Evolutionary conservation across 2,888 invertebrate genomes (phyloP), one percentile per base, ranked within the genome.

Genomic region (Elegia similella): DNA sequence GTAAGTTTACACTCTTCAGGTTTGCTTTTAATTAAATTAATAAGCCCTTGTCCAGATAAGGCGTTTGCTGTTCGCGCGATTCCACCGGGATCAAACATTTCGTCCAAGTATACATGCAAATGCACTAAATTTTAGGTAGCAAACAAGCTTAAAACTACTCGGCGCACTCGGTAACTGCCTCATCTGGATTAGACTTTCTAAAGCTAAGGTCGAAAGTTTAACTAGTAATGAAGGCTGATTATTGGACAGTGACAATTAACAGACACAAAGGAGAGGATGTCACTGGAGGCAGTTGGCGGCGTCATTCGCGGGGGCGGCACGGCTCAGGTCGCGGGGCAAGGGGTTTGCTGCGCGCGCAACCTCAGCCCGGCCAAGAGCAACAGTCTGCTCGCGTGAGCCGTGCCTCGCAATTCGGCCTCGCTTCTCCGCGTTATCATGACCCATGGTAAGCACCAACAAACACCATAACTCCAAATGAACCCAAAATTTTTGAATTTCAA

Each of bases 321-420:
- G 54, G 59, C 69, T 58, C 66, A 69, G 68, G 64, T 63, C 67
- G 71, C 70, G 71, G 60, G 62, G 44, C 58, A 65, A 38, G 67
- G 72, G 69, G 64, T 63, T 57, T 53, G 55, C 23, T 85, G 88
- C 88, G 89, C 88, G 75, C 85, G 84, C 86, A 84, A 59, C 68
- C 75, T 65, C 72, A 72, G 72, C 84, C 86, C 80, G 86, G 86
- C 80, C 80, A 75, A 68, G 76, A 86, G 89, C 89, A 90, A 90
- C 89, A 90, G 89, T 90, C 87, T 88, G 88, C 82, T 84, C 84
- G 83, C 82, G 88, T 84, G 84, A 80, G 84, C 86, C 86, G 78
- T 64, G 76, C 78, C 75, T 75, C 76, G 79, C 84, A 74, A 78
- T 74, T 76, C 76, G 77, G 70, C 74, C 67, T 69, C 70, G 72